Evolutionary conservation across 2,888 invertebrate species (phyloP).

Genomic region (Drosophila robusta): DNA sequence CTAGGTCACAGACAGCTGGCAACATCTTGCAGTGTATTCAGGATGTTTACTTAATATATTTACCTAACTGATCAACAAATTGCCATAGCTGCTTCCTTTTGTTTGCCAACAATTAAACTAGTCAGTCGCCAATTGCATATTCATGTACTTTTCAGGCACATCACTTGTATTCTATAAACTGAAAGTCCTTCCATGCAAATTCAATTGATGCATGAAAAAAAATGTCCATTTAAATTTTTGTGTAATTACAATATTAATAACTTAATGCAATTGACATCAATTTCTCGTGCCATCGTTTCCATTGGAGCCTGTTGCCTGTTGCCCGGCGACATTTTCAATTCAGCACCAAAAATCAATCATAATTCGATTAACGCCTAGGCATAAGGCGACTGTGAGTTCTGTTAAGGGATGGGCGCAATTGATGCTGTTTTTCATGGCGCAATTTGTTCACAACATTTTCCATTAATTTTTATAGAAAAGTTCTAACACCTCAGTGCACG

Average conservation of each 20-base stretch:
- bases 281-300: conserved; percentile 44
- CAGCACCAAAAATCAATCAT: conserved; percentile 68
- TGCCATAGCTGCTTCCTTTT: conserved; percentile 8
- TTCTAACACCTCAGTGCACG: not conserved
- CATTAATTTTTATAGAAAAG: not conserved
- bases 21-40: conserved; percentile 14
- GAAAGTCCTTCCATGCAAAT: conserved; percentile 35
- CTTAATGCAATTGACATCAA: conserved; percentile 75
- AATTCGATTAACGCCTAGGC: conserved; percentile 68
- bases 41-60: conserved; percentile 33
- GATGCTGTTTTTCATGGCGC: not conserved
- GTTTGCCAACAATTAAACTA: conserved; percentile 42
- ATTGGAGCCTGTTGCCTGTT: conserved; percentile 2
- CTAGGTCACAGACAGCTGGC: conserved; percentile 10
- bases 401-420: not conserved
- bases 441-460: not conserved
- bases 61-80: conserved; percentile 32
- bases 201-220: conserved; percentile 54
- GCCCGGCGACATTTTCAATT: conserved; percentile 43
- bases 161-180: not conserved
- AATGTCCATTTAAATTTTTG: conserved; percentile 66
- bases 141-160: not conserved
- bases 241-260: conserved; percentile 74
- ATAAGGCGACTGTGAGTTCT: conserved; percentile 14
- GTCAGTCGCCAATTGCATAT: conserved; percentile 12